These are phyloP conservation scores for Eristalis intricaria DNA, from an alignment of 2,888 invertebrate species.

Conservation along the genomic window DNA sequence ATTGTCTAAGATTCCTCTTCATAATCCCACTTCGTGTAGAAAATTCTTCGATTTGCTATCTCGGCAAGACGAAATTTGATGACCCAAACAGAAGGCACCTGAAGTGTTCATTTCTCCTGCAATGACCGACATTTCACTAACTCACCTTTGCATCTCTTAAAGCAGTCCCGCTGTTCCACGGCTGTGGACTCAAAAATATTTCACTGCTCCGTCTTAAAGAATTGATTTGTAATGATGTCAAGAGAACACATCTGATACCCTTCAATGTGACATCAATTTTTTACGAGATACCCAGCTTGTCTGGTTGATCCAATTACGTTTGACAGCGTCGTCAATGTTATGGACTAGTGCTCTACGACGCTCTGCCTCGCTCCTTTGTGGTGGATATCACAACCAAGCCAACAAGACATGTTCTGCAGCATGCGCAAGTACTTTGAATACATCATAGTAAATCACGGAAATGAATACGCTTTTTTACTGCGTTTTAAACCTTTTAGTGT, in stretches of 20 bases:
- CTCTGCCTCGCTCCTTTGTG: not conserved
- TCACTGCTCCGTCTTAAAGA: not conserved
- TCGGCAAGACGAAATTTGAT: too few relatives aligned
- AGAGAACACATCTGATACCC: not conserved
- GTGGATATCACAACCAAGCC: not conserved
- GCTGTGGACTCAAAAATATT: not conserved
- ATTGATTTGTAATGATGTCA: not conserved
- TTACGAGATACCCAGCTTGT: not conserved
- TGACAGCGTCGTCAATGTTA: not conserved
- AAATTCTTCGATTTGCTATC: too few relatives aligned
- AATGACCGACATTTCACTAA: not conserved
- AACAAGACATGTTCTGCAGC: not conserved
- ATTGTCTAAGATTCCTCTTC: too few relatives aligned
- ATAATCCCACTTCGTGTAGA: too few relatives aligned
- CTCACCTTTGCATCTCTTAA: not conserved
- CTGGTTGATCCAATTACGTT: not conserved
- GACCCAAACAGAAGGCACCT: too few relatives aligned
- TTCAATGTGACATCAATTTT: not conserved
- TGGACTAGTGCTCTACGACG: not conserved
- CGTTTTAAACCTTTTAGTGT: not conserved
- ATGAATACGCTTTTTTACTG: not conserved
- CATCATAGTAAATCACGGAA: not conserved
- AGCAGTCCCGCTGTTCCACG: not conserved
- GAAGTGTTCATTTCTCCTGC: too few relatives aligned
- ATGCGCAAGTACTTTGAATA: not conserved